phyloP scores from a whole-genome alignment of 2,113 vertebrate species.

The Apeltes quadracus region DNA sequence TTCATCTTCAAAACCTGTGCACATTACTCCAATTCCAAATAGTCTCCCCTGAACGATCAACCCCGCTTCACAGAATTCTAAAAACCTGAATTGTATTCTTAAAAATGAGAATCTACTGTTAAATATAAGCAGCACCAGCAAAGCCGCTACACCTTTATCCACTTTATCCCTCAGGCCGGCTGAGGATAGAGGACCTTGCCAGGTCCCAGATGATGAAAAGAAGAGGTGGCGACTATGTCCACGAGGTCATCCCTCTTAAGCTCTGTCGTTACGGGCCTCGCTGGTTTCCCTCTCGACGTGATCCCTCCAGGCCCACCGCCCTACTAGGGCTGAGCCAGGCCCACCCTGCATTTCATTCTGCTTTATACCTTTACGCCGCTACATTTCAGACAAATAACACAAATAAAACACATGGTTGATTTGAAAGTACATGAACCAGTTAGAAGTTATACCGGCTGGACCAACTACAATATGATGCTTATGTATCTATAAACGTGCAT shows the following conservation, averaged over 20 bases:
- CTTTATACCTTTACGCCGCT: background rate
- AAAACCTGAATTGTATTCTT: background rate
- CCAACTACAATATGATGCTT: background rate
- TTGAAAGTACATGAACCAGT: background rate
- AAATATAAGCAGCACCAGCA: background rate
- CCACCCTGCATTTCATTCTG: background rate
- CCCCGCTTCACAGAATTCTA: background rate
- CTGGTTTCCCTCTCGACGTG: constrained; percentile 42
- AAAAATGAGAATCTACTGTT: background rate
- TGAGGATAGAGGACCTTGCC: constrained; percentile 18
- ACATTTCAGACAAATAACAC: background rate
- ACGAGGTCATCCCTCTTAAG: constrained; percentile 51
- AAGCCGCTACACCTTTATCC: background rate
- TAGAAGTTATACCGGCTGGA: background rate
- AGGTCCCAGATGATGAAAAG: constrained; percentile 47
- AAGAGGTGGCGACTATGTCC: constrained; percentile 52
- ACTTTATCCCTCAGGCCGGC: background rate
- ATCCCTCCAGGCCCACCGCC: constrained; percentile 44
- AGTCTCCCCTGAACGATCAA: background rate
- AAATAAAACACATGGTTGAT: background rate
- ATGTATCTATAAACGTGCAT: background rate
- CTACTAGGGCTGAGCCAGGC: constrained; percentile 15
- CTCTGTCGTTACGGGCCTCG: constrained; percentile 49
- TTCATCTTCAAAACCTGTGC: constrained; percentile 10
- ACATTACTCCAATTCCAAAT: background rate